Evolutionary conservation across 2,888 invertebrate genomes (phyloP).

Genomic region (Drosophila monieri): DNA sequence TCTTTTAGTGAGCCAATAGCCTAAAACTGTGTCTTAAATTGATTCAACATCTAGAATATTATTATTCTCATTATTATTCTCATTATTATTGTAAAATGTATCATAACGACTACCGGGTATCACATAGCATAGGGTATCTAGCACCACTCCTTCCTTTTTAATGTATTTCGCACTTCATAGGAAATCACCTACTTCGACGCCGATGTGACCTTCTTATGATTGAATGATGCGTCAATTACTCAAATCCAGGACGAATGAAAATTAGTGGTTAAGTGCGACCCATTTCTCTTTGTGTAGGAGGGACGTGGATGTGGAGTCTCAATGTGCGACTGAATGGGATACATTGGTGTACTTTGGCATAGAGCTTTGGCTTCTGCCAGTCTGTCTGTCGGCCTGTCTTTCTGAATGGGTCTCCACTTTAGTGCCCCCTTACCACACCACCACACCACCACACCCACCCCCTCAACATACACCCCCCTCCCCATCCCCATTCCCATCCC

Average conservation of each 20-base stretch:
- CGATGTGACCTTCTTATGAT: conserved; percentile 7
- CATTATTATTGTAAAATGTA: too few species aligned
- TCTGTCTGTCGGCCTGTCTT: conserved; percentile 7
- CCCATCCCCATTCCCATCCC: conserved; percentile 1
- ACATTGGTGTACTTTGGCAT: neutral
- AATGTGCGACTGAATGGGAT: neutral
- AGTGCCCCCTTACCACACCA: neutral
- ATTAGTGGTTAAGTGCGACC: conserved; percentile 24
- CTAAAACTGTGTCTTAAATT: too few species aligned
- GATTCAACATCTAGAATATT: too few species aligned
- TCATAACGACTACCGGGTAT: too few species aligned
- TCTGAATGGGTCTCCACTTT: conserved; percentile 8
- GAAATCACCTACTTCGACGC: neutral
- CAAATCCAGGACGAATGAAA: conserved; percentile 16
- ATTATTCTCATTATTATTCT: too few species aligned
- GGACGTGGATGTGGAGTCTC: neutral
- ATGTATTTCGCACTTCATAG: neutral
- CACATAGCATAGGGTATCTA: neutral
- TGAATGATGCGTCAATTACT: conserved; percentile 18
- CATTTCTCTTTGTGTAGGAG: conserved; percentile 30
- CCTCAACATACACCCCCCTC: neutral
- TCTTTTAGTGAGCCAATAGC: too few species aligned
- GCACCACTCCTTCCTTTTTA: neutral
- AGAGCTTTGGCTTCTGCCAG: conserved; percentile 11
- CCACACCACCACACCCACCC: neutral